A percentile compares a stretch with the other conserved stretches of the same genome.
Evolutionary conservation across 2,113 vertebrate species (phyloP).

Genomic region (Poeciliopsis occidentalis): DNA sequence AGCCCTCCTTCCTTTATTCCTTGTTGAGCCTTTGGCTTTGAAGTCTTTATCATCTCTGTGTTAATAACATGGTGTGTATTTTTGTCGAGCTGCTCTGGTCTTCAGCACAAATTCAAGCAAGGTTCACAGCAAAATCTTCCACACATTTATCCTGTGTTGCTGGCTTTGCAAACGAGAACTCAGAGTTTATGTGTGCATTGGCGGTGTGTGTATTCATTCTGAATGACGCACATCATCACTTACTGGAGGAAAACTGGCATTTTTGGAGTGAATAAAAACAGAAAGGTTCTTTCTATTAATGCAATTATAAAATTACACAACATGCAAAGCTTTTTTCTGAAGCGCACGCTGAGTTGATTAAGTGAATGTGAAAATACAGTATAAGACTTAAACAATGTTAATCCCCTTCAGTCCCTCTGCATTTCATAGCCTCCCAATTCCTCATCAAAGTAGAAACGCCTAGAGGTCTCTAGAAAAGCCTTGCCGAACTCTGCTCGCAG

Average conservation of each 20-base stretch:
- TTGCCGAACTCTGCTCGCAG: slow-evolving; percentile 69
- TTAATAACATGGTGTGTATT: background rate
- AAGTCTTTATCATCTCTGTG: background rate
- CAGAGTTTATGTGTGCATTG: slow-evolving; percentile 14
- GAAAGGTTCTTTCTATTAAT: slow-evolving; percentile 47
- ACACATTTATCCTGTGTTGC: background rate
- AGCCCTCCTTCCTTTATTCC: background rate
- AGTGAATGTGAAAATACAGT: background rate
- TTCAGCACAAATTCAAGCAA: background rate
- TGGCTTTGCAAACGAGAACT: slow-evolving; percentile 1
- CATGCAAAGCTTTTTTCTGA: slow-evolving; percentile 9
- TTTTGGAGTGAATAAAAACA: slow-evolving; percentile 27
- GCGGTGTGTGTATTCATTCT: slow-evolving; percentile 24
- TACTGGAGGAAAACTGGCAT: slow-evolving; percentile 17
- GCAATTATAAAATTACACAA: slow-evolving; percentile 51
- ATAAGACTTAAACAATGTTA: slow-evolving; percentile 26
- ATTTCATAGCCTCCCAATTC: slow-evolving; percentile 50
- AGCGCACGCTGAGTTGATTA: slow-evolving; percentile 18
- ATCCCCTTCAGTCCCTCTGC: slow-evolving; percentile 37
- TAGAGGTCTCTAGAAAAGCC: slow-evolving; percentile 67
- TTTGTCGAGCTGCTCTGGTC: background rate
- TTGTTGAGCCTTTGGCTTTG: background rate
- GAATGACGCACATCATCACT: slow-evolving; percentile 26
- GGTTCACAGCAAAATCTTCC: background rate
- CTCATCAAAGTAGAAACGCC: slow-evolving; percentile 73